These are phyloP conservation scores for Epiblema foenella DNA, from an alignment of 2,888 invertebrate species.

Conservation along the genomic window DNA sequence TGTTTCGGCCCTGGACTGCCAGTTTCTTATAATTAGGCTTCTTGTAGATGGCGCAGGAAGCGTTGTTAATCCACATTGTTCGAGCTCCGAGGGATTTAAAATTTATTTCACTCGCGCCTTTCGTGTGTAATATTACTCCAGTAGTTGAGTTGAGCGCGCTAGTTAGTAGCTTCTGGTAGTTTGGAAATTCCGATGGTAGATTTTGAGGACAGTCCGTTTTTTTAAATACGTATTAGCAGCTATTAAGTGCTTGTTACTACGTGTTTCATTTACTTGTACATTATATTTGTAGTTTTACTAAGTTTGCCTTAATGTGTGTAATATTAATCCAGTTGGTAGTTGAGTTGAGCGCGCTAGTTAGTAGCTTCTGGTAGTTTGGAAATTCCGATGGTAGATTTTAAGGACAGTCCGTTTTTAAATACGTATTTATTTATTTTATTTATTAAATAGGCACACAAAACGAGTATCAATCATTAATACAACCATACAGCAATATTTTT, in stretches of 20 bases:
- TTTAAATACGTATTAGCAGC: too few relatives aligned
- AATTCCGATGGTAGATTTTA: not conserved
- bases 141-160: slow-evolving; percentile 11
- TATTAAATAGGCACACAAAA: too few relatives aligned
- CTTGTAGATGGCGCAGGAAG: slow-evolving; percentile 40
- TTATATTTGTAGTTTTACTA: not conserved
- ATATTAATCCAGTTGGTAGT: slow-evolving; percentile 18
- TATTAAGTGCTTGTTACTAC: too few relatives aligned
- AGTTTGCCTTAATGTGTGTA: too few relatives aligned
- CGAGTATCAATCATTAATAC: too few relatives aligned
- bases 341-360: slow-evolving; percentile 12
- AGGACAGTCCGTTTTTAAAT: not conserved
- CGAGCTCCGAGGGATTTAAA: slow-evolving; percentile 38
- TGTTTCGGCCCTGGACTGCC: slow-evolving; percentile 51
- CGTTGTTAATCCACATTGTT: slow-evolving; percentile 45
- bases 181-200: not conserved
- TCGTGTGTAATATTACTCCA: slow-evolving; percentile 21
- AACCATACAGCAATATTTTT: too few relatives aligned
- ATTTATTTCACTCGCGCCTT: slow-evolving; percentile 37
- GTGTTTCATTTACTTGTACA: too few relatives aligned
- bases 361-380: not conserved
- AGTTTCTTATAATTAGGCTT: slow-evolving; percentile 51
- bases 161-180: not conserved
- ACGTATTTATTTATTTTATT: too few relatives aligned
- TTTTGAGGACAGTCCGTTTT: too few relatives aligned